Base-by-base conservation (phyloP, 2,113 vertebrate genomes). In the Pogonocichla stellata region DNA sequence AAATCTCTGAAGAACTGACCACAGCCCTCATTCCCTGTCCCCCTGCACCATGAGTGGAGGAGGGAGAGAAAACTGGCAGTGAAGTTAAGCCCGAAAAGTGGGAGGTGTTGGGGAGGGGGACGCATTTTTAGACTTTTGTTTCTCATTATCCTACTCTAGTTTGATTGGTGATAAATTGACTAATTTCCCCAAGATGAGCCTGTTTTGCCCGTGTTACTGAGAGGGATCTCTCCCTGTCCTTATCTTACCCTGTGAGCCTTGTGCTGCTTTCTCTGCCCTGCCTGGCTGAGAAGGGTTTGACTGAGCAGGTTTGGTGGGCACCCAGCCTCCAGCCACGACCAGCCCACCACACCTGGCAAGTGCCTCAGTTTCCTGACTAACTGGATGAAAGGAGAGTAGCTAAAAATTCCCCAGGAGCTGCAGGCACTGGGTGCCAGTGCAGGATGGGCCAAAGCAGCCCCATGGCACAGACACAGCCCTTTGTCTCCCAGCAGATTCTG, bases 321-420 rank as follows among this genome's bases (percentile, higher is more conserved):
- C n/a, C 29, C 53, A 66, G 18, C 45, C 34, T 12, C 67, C 48
- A 56, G 3, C 11, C 24, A 38, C 0, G 1, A 40, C 15, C 38
- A 38, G 10, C 38, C 38, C 38, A 38, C 38, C 15, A 6, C 11
- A 29, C 22, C 22, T 53, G 45, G n/a, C 48, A 69, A 69, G 17
- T 1, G 4, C n/a, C 36, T 47, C 9, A 1, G 10, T 36, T 74
- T 6, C 14, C 22, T 64, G 40, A 34, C 16, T 13, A 17, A 38
- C 0, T 0, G 1, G 43, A 29, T 3, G 6, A 38, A 47, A 3
- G 1, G 19, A 93, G 16, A 40, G 8, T 0, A 3, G 54, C 16
- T 45, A 25, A 45, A 69, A 70, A 74, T 10, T 1, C 54, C 60
- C 3, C 0, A 28, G 1, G 8, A 56, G 53, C 45, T 2, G 6